Conservation (phyloP, 2,113 vertebrate genomes). For the Vireo altiloquus region DNA sequence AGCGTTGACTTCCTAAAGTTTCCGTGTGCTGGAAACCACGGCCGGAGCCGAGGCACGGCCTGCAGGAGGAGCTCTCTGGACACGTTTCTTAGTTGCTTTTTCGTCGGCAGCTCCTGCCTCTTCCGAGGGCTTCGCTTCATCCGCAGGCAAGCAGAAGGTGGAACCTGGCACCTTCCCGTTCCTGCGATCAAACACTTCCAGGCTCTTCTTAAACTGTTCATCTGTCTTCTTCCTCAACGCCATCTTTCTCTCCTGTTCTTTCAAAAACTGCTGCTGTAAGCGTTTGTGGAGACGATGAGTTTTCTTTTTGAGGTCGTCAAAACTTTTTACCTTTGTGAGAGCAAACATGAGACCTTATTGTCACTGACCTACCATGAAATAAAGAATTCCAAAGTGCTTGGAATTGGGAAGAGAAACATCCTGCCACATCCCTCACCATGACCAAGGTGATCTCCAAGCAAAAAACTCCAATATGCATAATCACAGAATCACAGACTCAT, state of each 20-base stretch:
- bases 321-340: slow-evolving; percentile 32
- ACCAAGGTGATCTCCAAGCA: not conserved
- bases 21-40: not conserved
- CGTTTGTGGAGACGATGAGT: not conserved
- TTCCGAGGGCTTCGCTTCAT: accelerated
- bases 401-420: not conserved
- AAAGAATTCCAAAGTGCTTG: not conserved
- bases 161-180: accelerated
- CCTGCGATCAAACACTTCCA: slow-evolving; percentile 4
- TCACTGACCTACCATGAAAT: not conserved
- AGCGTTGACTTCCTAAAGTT: accelerated
- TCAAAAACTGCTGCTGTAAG: slow-evolving; percentile 60
- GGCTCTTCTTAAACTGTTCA: not conserved
- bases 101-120: accelerated
- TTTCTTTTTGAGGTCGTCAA: slow-evolving; percentile 56
- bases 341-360: not conserved
- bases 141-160: accelerated
- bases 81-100: accelerated
- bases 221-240: not conserved
- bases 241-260: slow-evolving; percentile 52
- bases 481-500: not conserved
- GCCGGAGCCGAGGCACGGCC: not conserved
- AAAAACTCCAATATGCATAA: not conserved
- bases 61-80: not conserved
- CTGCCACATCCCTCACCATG: not conserved